Evolutionary conservation across 2,797 vertebrate species (phyloP).

Genomic region (Phrynocephalus vlangalii): DNA sequence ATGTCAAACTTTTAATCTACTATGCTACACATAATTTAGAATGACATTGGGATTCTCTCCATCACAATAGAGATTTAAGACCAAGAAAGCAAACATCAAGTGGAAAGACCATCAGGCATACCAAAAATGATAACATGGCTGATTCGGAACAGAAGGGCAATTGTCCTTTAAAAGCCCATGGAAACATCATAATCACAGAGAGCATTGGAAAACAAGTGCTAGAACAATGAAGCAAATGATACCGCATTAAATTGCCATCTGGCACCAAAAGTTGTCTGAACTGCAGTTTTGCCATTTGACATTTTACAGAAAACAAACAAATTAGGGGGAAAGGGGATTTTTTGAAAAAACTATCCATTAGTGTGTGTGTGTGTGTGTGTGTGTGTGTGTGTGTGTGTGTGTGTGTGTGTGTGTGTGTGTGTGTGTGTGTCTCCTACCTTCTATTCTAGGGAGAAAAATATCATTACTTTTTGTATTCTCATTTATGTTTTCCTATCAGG

Average conservation of each 20-base stretch:
- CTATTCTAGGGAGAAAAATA: not conserved
- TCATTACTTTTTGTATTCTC: not conserved
- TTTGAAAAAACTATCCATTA: conserved; percentile 6
- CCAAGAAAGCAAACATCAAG: conserved; percentile 42
- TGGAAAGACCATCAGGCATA: not conserved
- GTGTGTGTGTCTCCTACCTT: not conserved
- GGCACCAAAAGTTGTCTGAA: not conserved
- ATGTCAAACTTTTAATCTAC: conserved; percentile 6
- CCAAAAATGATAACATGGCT: conserved; percentile 31
- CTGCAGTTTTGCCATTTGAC: not conserved
- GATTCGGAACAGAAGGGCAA: not conserved
- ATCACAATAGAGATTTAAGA: conserved; percentile 33
- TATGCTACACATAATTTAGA: conserved; percentile 25
- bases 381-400: no score
- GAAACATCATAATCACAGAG: conserved; percentile 43
- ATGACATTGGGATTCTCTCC: conserved; percentile 37
- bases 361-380: not conserved
- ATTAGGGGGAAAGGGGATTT: not conserved
- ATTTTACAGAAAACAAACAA: conserved; percentile 26
- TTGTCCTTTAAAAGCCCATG: conserved; percentile 19
- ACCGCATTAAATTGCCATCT: conserved; percentile 35
- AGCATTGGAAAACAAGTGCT: conserved; percentile 39
- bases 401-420: no score
- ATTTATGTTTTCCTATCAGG: not conserved
- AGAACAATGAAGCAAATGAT: conserved; percentile 36